Evolutionary conservation across 2,888 invertebrate genomes (phyloP).

Genomic region (Saturnia japonica): DNA sequence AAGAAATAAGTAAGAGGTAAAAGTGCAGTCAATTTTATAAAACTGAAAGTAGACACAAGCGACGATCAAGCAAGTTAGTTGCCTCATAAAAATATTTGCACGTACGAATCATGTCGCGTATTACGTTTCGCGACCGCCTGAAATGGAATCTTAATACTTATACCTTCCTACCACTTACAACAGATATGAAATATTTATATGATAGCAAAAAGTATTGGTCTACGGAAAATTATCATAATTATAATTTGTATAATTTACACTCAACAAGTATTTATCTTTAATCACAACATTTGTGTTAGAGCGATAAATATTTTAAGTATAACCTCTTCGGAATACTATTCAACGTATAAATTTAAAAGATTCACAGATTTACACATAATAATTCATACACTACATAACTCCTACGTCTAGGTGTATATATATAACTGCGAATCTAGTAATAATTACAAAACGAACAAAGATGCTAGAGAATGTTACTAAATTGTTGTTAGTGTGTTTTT

Average conservation of each 20-base stretch:
- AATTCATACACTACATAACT: neutral
- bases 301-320: neutral
- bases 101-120: constrained; percentile 10
- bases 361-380: neutral
- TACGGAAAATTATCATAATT: constrained; percentile 5
- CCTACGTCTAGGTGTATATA: neutral
- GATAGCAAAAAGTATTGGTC: constrained; percentile 9
- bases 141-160: neutral
- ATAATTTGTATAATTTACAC: constrained; percentile 10
- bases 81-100: constrained; percentile 10
- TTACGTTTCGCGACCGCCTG: constrained; percentile 1
- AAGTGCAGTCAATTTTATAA: neutral
- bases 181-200: constrained; percentile 1
- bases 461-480: constrained; percentile 21
- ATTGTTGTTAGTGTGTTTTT: constrained; percentile 28
- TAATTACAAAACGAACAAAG: constrained; percentile 17
- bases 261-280: neutral
- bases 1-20: neutral
- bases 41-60: constrained; percentile 7
- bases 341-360: neutral
- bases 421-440: neutral
- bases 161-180: constrained; percentile 1
- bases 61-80: constrained; percentile 11
- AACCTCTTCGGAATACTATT: neutral
- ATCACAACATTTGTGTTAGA: neutral